A percentile compares a stretch with the other conserved stretches of the same genome.
These are phyloP conservation scores for Enteromius paludinosus DNA, from an alignment of 2,797 vertebrate species.

Conservation along the genomic window DNA sequence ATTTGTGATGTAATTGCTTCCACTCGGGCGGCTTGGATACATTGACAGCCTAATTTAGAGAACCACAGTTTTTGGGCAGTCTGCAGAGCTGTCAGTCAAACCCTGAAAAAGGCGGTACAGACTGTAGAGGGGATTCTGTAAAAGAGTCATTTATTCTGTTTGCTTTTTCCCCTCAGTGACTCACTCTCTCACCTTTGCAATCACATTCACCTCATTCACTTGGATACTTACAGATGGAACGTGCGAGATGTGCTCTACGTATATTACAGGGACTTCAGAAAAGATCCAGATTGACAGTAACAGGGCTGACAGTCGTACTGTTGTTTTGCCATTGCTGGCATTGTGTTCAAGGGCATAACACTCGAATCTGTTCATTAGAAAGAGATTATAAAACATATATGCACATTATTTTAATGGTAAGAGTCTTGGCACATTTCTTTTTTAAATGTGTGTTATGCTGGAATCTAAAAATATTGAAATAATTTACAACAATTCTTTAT, in stretches of 20 bases:
- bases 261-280: not conserved
- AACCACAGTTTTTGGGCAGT: constrained; percentile 63
- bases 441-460: not conserved
- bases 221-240: not conserved
- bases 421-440: not conserved
- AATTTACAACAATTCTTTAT: not conserved
- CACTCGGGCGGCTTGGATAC: constrained; percentile 68
- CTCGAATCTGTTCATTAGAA: not conserved
- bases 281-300: not conserved
- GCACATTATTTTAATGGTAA: no score
- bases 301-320: not conserved
- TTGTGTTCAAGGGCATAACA: not conserved
- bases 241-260: not conserved
- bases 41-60: constrained; percentile 61
- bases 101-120: constrained; percentile 49
- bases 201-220: constrained; percentile 10
- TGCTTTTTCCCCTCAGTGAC: not conserved
- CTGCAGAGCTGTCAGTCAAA: constrained; percentile 55
- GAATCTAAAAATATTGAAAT: not conserved
- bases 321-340: not conserved
- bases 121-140: constrained; percentile 26
- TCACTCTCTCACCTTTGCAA: constrained; percentile 16
- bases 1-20: constrained; percentile 76
- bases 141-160: constrained; percentile 37
- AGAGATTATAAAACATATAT: not conserved